Evolutionary conservation across 1,140 invertebrate species (phyloP).

Genomic region (Drosophila erecta): DNA sequence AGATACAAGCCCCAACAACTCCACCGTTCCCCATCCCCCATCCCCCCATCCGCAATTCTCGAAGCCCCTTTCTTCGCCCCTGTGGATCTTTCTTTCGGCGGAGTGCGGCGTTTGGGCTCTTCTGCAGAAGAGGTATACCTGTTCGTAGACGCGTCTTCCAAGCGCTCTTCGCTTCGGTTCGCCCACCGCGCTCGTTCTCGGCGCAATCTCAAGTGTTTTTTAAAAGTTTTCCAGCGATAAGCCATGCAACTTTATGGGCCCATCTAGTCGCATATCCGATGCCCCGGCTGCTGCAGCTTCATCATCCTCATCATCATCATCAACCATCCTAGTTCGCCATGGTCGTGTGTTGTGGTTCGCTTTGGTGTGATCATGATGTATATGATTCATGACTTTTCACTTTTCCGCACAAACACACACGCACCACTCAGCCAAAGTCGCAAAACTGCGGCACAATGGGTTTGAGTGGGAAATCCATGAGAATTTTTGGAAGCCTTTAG

Average conservation of each 20-base stretch:
- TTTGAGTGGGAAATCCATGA: background rate
- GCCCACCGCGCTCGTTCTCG: constrained; percentile 56
- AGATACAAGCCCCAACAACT: constrained; percentile 76
- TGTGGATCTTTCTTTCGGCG: constrained; percentile 10
- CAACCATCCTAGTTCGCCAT: constrained; percentile 54
- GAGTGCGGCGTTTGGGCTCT: constrained; percentile 21
- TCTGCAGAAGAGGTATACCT: constrained; percentile 32
- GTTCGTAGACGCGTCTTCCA: constrained; percentile 35
- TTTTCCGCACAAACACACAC: constrained; percentile 54
- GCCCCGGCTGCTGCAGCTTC: constrained; percentile 13
- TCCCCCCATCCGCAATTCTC: constrained; percentile 22
- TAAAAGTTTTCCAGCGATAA: constrained; percentile 81
- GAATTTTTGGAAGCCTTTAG: background rate
- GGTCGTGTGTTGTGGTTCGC: constrained; percentile 49
- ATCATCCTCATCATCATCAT: constrained; percentile 26
- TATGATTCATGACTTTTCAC: constrained; percentile 82
- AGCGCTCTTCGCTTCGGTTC: constrained; percentile 27
- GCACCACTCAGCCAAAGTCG: constrained; percentile 1
- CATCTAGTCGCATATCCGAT: constrained; percentile 56
- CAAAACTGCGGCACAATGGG: constrained; percentile 53
- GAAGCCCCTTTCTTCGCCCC: constrained; percentile 7
- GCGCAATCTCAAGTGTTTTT: constrained; percentile 77
- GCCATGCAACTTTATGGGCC: constrained; percentile 78
- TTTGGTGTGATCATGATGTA: constrained; percentile 71
- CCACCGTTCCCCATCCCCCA: constrained; percentile 8